phyloP scores from a whole-genome alignment of 2,888 invertebrate genomes.

The Drosophila affinis region DNA sequence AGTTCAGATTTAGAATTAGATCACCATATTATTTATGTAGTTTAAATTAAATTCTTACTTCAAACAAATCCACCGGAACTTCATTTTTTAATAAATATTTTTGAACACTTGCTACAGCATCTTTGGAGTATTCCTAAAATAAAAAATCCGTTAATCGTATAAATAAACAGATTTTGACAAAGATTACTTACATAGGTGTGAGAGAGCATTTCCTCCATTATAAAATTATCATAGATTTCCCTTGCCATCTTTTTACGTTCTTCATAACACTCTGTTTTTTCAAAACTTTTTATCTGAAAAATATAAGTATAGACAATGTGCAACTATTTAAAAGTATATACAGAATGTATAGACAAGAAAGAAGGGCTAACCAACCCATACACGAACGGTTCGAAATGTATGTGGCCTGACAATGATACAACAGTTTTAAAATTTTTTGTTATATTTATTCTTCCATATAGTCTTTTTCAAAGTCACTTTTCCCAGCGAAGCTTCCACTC shows the following conservation, averaged over 20 bases:
- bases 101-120: conserved; percentile 98
- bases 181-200: conserved; percentile 95
- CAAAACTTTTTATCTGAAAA: conserved; percentile 97
- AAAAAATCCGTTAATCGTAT: background rate
- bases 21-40: background rate
- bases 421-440: too few species aligned
- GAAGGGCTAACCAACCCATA: too few species aligned
- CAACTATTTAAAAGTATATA: conserved; percentile 46
- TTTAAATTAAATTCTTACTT: conserved; percentile 87
- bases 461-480: too few species aligned
- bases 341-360: conserved; percentile 14
- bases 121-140: conserved; percentile 97
- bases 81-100: conserved; percentile 98
- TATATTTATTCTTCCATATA: too few species aligned
- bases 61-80: conserved; percentile 98
- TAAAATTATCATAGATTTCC: conserved; percentile 99
- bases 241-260: conserved; percentile 97
- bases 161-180: background rate
- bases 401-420: too few species aligned
- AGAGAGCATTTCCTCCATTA: conserved; percentile 99
- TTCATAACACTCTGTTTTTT: conserved; percentile 98
- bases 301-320: conserved; percentile 63
- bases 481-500: too few species aligned
- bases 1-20: too few species aligned
- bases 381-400: too few species aligned